Evolutionary conservation across 37 sponge, comb jelly and placozoan species (phyloP).

Genomic region (Amphimedon queenslandica): DNA sequence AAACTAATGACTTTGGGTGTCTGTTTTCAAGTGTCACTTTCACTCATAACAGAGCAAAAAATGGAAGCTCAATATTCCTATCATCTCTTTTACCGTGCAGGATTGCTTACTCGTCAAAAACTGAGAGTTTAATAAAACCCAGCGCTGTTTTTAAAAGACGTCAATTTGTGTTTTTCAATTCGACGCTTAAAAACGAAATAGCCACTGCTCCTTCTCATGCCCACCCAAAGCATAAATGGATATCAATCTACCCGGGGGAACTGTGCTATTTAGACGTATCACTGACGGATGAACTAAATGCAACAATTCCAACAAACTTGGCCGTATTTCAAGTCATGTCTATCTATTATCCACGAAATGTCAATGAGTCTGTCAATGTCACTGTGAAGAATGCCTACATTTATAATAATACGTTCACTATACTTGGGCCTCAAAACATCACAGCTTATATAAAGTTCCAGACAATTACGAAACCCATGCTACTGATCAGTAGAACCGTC

Average conservation of each 20-base stretch:
- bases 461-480: not conserved
- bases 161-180: no score
- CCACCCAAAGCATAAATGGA: not conserved
- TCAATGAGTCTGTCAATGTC: no score
- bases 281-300: not conserved
- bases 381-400: no score
- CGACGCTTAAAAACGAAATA: constrained; percentile 1
- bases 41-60: not conserved
- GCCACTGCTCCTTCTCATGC: not conserved
- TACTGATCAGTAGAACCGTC: not conserved
- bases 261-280: not conserved
- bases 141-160: not conserved
- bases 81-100: not conserved
- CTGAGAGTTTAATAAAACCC: not conserved
- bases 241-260: not conserved
- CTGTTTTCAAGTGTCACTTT: not conserved
- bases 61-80: not conserved
- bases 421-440: not conserved
- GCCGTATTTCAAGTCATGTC: no score
- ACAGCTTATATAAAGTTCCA: not conserved
- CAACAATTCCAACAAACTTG: not conserved
- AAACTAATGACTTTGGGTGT: no score
- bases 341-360: no score
- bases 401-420: not conserved
- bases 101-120: not conserved